phyloP scores from a whole-genome alignment of 2,113 vertebrate species.

The Canis aureus region DNA sequence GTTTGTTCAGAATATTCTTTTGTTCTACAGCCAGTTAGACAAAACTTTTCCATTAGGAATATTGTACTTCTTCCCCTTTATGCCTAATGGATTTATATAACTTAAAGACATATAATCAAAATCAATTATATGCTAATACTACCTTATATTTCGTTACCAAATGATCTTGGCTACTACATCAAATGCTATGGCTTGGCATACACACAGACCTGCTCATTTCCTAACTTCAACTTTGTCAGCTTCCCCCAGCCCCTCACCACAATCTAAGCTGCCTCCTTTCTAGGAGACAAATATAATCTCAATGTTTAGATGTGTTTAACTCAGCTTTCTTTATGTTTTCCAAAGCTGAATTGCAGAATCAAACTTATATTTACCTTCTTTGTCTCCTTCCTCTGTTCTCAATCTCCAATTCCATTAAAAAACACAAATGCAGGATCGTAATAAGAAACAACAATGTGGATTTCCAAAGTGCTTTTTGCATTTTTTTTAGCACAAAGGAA shows the following conservation, averaged over 20 bases:
- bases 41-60: conserved; percentile 13
- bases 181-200: conserved; percentile 49
- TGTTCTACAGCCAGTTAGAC: conserved; percentile 27
- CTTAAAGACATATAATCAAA: conserved; percentile 68
- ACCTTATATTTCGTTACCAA: conserved; percentile 60
- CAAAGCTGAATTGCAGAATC: background rate
- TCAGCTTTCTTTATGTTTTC: background rate
- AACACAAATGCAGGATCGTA: background rate
- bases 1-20: conserved; percentile 42
- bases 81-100: conserved; percentile 64
- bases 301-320: background rate
- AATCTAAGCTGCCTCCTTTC: conserved; percentile 19
- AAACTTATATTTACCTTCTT: background rate
- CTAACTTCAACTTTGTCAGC: background rate
- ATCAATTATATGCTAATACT: conserved; percentile 63
- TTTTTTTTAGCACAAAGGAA: conserved; percentile 10
- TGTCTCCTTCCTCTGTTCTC: background rate
- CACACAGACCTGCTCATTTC: background rate
- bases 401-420: background rate
- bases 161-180: conserved; percentile 57
- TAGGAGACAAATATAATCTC: background rate
- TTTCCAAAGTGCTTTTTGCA: background rate
- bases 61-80: conserved; percentile 51
- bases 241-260: background rate
- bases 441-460: background rate